Evolutionary conservation across 2,888 invertebrate genomes (phyloP).

Genomic region (Branchinecta sandiegonensis): DNA sequence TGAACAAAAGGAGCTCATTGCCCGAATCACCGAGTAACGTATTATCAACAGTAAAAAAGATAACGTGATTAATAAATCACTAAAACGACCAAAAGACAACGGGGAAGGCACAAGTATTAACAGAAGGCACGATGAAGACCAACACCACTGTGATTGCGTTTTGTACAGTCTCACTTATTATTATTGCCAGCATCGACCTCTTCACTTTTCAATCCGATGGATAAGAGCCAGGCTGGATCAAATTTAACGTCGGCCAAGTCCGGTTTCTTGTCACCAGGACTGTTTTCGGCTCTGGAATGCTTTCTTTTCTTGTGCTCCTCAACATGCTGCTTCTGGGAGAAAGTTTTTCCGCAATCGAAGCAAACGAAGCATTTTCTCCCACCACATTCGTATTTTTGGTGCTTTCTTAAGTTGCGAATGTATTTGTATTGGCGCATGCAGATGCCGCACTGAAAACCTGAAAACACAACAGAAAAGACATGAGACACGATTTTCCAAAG

Average conservation of each 20-base stretch:
- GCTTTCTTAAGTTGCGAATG: slow-evolving; percentile 14
- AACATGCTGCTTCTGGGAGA: slow-evolving; percentile 14
- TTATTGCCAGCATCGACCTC: background rate
- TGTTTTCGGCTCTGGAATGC: background rate
- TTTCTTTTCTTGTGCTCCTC: slow-evolving; percentile 13
- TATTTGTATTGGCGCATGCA: slow-evolving; percentile 15
- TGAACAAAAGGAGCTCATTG: no score
- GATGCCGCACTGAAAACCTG: slow-evolving; percentile 15
- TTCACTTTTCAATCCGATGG: background rate
- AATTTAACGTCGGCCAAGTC: background rate
- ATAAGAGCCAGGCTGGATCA: background rate
- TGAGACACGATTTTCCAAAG: no score
- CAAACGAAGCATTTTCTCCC: slow-evolving; percentile 8
- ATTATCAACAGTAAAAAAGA: no score
- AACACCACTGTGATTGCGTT: background rate
- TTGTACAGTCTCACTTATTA: background rate
- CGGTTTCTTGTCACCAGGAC: background rate
- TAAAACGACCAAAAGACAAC: no score
- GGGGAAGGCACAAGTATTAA: background rate
- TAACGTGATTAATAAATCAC: no score
- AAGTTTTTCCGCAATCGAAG: slow-evolving; percentile 7
- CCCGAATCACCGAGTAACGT: no score
- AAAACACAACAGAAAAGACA: background rate
- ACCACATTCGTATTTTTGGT: slow-evolving; percentile 13
- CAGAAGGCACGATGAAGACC: slow-evolving; percentile 6